Evolutionary conservation across 2,888 invertebrate genomes (phyloP).

Genomic region (Belgica antarctica): DNA sequence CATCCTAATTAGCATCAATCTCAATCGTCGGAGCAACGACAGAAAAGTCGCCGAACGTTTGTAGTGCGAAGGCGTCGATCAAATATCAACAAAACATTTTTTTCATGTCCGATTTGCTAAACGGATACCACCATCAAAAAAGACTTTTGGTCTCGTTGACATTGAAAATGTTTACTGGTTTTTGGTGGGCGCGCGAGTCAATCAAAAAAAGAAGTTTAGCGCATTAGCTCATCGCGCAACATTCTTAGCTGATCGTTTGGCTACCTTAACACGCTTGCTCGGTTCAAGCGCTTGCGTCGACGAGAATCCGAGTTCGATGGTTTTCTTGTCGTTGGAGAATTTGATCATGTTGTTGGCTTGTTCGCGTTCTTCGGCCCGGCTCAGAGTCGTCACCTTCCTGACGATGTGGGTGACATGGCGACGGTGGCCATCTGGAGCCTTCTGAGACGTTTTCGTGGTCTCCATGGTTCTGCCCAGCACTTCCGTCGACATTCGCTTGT

Average conservation of each 20-base stretch:
- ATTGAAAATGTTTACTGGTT: slow-evolving; percentile 14
- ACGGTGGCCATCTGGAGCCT: slow-evolving; percentile 73
- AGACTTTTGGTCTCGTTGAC: slow-evolving; percentile 20
- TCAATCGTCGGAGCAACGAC: too few relatives aligned
- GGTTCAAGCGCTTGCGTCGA: slow-evolving; percentile 62
- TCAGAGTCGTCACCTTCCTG: slow-evolving; percentile 82
- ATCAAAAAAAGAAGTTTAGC: neutral
- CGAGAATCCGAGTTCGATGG: slow-evolving; percentile 56
- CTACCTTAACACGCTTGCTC: slow-evolving; percentile 80
- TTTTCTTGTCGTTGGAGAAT: slow-evolving; percentile 59
- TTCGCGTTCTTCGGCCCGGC: slow-evolving; percentile 79
- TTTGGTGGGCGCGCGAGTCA: neutral
- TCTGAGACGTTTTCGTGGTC: slow-evolving; percentile 77
- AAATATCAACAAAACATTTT: slow-evolving; percentile 10
- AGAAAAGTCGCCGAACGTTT: neutral
- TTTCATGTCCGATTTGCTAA: neutral
- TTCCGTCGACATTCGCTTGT: slow-evolving; percentile 79
- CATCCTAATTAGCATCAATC: neutral
- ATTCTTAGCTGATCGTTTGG: too few relatives aligned
- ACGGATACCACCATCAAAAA: neutral
- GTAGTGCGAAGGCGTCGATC: neutral
- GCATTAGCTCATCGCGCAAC: too few relatives aligned
- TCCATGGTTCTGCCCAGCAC: slow-evolving; percentile 81
- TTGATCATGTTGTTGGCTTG: slow-evolving; percentile 65
- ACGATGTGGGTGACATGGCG: slow-evolving; percentile 84